Percentiles rank a stretch among this genome's conserved stretches.
Conservation (phyloP, 2,888 invertebrate species). For the Orchesellides sinensis region DNA sequence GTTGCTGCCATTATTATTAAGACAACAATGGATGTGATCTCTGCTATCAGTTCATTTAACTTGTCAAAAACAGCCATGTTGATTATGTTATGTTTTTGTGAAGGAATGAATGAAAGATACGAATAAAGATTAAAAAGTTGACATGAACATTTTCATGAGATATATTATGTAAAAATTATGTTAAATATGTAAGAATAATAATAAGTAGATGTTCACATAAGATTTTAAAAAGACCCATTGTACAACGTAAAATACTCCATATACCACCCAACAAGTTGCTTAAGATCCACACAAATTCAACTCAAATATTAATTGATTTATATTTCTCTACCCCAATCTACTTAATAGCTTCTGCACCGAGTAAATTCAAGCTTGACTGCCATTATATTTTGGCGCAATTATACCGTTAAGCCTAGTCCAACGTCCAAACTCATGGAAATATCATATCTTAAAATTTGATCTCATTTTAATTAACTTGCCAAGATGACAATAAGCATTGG, state of each 20-base stretch:
- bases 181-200: background rate
- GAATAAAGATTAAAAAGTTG: constrained; percentile 13
- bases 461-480: too few relatives aligned
- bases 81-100: too few relatives aligned
- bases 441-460: too few relatives aligned
- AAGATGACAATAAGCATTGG: too few relatives aligned
- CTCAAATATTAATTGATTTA: background rate
- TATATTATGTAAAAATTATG: constrained; percentile 21
- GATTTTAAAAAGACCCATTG: too few relatives aligned
- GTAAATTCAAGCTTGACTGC: too few relatives aligned
- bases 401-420: too few relatives aligned
- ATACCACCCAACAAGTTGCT: constrained; percentile 29
- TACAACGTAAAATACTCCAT: background rate
- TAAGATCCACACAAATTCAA: background rate
- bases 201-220: too few relatives aligned
- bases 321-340: background rate
- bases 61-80: too few relatives aligned
- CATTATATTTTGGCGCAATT: too few relatives aligned
- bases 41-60: background rate
- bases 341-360: too few relatives aligned
- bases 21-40: background rate
- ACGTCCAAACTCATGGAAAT: too few relatives aligned
- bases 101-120: constrained; percentile 21
- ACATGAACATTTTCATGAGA: constrained; percentile 8
- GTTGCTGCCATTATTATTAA: constrained; percentile 2